Evolutionary conservation across 2,888 invertebrate species (phyloP).

Genomic region (Crematogaster levior): DNA sequence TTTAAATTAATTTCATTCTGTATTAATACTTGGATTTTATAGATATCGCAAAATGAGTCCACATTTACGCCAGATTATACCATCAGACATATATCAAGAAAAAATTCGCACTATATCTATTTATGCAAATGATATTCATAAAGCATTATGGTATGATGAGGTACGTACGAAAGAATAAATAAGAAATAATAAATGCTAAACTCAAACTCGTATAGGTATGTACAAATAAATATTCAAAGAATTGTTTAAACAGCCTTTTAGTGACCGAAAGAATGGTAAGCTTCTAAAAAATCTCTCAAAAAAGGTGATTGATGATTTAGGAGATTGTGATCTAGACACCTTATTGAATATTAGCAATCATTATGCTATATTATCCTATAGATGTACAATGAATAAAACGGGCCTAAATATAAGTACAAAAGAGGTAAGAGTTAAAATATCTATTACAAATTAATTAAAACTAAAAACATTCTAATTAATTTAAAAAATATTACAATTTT

Average conservation of each 20-base stretch:
- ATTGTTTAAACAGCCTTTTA: conserved; percentile 66
- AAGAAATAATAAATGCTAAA: neutral
- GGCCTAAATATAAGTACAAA: conserved; percentile 73
- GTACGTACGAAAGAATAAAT: conserved; percentile 44
- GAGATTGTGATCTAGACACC: conserved; percentile 65
- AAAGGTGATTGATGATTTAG: conserved; percentile 64
- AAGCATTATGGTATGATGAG: conserved; percentile 77
- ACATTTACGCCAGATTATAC: conserved; percentile 59
- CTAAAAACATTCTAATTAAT: no score
- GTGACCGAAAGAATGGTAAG: conserved; percentile 60
- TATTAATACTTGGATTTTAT: neutral
- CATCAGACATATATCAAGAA: conserved; percentile 48
- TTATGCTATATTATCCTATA: conserved; percentile 78
- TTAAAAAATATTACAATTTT: no score
- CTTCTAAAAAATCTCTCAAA: conserved; percentile 74
- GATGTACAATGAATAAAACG: conserved; percentile 65
- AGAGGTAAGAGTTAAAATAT: conserved; percentile 61
- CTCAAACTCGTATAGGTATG: neutral
- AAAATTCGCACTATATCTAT: conserved; percentile 62
- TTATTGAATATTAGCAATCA: conserved; percentile 78
- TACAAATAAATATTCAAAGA: conserved; percentile 6
- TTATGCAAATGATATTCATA: conserved; percentile 76
- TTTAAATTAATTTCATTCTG: conserved; percentile 6
- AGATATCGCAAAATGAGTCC: conserved; percentile 74
- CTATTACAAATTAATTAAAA: conserved; percentile 9